A percentile compares a stretch with the other conserved stretches of the same genome.
Conservation (phyloP, 2,888 invertebrate species). For the Ectemnius lituratus region DNA sequence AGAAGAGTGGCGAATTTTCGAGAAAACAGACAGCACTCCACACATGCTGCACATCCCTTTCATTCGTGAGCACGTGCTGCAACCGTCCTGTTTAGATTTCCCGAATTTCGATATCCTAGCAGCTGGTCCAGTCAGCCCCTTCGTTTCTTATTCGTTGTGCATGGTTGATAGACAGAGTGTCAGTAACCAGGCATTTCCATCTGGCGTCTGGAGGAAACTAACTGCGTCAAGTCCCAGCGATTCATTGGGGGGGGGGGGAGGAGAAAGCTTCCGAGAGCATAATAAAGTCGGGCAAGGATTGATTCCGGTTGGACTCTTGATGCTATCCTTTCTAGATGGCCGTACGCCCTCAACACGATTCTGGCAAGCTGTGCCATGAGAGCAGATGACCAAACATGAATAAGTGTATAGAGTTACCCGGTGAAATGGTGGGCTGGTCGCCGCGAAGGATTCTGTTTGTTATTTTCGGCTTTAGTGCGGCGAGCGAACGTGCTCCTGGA, state of each 20-base stretch:
- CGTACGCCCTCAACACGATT: too few relatives aligned
- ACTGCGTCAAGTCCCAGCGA: not conserved
- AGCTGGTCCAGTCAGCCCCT: constrained; percentile 48
- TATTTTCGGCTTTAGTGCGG: constrained; percentile 38
- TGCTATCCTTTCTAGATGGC: too few relatives aligned
- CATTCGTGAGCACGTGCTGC: constrained; percentile 42
- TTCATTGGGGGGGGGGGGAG: not conserved
- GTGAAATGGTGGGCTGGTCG: constrained; percentile 25
- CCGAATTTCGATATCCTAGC: constrained; percentile 43
- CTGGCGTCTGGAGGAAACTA: constrained; percentile 14
- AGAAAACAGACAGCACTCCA: not conserved
- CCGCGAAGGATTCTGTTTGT: constrained; percentile 57
- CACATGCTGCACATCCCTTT: not conserved
- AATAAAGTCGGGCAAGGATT: too few relatives aligned
- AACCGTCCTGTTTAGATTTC: constrained; percentile 27
- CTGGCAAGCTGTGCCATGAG: not conserved
- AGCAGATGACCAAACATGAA: constrained; percentile 52
- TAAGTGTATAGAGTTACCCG: constrained; percentile 50
- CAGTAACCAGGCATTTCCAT: constrained; percentile 32
- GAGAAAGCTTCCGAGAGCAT: too few relatives aligned
- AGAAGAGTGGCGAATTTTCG: not conserved
- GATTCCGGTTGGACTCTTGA: too few relatives aligned
- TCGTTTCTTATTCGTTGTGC: constrained; percentile 37
- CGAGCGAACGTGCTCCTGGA: constrained; percentile 37
- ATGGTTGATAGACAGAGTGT: not conserved